Evolutionary conservation across 1,140 invertebrate genomes (phyloP), one percentile per base, ranked within the genome.

Genomic region (Phortica variegata): DNA sequence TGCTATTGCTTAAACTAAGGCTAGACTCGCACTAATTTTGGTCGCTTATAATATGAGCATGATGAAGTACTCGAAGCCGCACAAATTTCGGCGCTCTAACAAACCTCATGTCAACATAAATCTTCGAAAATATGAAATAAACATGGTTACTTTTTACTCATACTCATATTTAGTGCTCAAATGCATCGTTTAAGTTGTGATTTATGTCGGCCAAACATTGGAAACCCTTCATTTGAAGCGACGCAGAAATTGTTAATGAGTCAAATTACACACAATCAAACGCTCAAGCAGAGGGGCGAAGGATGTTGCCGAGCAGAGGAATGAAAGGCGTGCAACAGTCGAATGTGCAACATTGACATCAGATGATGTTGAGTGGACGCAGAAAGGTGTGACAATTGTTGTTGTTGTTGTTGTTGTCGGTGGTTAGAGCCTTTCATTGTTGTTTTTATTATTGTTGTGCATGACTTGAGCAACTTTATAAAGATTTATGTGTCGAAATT

Each of bases 201-300:
- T 70, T 70, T 70, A 70, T 70, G 65, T 60, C 58, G 61, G 63
- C 21, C 50, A 53, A 43, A 56, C 49, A 49, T 48, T 48, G 34
- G 20, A 39, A 51, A 47, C 45, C 43, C 39, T 38, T 42, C 46
- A 20, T 50, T 19, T 37, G 58, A 45, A 26, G 42, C 36, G 26
- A 38, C 39, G 36, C 6, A 40, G 23, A 56, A 36, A 65, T 66
- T 70, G 66, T 70, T 70, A 70, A 70, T 70, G 65, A 70, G 66
- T 70, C 65, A 61, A 70, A 70, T 70, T 70, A 70, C 65, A 70
- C 47, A 70, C 45, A 60, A 70, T 70, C 70, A 70, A 61, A 70
- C 47, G 65, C 45, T 57, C 26, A 52, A 20, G 26, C 38, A 58
- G 32, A 32, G 40, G n/a, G n/a, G n/a, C n/a, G n/a, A 10, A 7